phyloP scores from a whole-genome alignment of 2,113 vertebrate genomes.

The Gallinago undulata region DNA sequence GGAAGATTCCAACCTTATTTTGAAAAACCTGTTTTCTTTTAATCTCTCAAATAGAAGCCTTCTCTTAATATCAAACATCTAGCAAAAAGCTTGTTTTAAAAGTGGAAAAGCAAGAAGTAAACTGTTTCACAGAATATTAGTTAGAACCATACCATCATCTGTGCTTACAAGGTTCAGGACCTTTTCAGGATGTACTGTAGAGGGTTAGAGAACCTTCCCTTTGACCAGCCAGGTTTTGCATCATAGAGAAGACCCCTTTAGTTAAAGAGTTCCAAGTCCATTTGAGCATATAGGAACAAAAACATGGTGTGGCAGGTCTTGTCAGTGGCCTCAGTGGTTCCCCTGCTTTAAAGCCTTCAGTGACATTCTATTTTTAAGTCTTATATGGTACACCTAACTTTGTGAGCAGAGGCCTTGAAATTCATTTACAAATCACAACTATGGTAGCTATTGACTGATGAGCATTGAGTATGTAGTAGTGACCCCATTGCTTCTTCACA shows the following conservation, averaged over 20 bases:
- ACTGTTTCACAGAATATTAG: not conserved
- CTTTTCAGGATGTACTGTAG: not conserved
- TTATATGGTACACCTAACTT: rapidly evolving
- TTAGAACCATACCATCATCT: not conserved
- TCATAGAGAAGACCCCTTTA: not conserved
- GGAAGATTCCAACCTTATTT: not conserved
- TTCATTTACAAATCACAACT: not conserved
- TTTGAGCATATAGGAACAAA: not conserved
- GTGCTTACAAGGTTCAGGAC: not conserved
- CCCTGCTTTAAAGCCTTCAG: not conserved
- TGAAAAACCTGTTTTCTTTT: not conserved
- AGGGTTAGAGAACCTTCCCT: not conserved
- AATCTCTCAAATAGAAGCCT: not conserved
- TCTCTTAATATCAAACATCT: not conserved
- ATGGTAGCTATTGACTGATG: not conserved
- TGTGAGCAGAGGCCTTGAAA: not conserved
- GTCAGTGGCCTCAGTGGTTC: not conserved
- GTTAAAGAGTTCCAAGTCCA: not conserved
- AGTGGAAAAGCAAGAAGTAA: not conserved
- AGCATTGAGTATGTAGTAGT: not conserved
- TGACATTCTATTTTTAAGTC: not conserved
- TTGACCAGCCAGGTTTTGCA: not conserved
- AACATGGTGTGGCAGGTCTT: not conserved
- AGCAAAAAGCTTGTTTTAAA: not conserved
- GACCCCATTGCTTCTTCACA: not conserved